A percentile compares a stretch with the other conserved stretches of the same genome.
phyloP scores from a whole-genome alignment of 2,888 invertebrate species.

The Gasteruption jaculator region DNA sequence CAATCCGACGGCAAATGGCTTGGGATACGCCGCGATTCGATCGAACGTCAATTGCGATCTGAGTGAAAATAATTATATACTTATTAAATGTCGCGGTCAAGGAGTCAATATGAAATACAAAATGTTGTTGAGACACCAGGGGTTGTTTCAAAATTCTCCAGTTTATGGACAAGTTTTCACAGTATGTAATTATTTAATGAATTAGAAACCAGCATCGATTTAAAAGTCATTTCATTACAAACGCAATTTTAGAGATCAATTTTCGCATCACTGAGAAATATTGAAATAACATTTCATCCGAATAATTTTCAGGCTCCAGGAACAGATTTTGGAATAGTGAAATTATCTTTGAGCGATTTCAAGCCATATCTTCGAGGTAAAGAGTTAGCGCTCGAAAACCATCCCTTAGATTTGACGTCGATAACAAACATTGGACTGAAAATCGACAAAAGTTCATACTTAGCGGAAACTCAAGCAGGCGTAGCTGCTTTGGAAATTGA shows the following conservation, averaged over 20 bases:
- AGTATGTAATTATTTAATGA: conserved; percentile 26
- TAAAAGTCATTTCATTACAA: conserved; percentile 4
- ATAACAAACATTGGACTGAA: conserved; percentile 51
- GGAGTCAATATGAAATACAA: conserved; percentile 49
- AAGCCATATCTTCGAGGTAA: conserved; percentile 50
- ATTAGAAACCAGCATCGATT: not conserved
- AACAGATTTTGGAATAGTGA: conserved; percentile 37
- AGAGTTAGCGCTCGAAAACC: conserved; percentile 35
- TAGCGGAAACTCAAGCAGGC: conserved; percentile 50
- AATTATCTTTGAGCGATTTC: conserved; percentile 46
- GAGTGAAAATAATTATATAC: conserved; percentile 34
- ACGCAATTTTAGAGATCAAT: not conserved
- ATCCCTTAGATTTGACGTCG: conserved; percentile 45
- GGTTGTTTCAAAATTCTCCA: conserved; percentile 38
- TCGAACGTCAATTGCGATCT: conserved; percentile 42
- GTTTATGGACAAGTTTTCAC: conserved; percentile 49
- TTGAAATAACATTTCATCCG: conserved; percentile 8
- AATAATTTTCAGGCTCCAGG: conserved; percentile 39
- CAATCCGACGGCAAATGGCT: conserved; percentile 51
- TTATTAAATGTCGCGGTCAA: conserved; percentile 45
- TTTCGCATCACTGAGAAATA: not conserved
- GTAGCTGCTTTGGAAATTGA: conserved; percentile 52
- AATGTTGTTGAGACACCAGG: conserved; percentile 47
- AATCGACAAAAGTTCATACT: conserved; percentile 51
- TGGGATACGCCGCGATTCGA: conserved; percentile 49